Evolutionary conservation across 2,797 vertebrate genomes (phyloP), one percentile per base, ranked within the genome.

Genomic region (Sebastes kiyomatsui): DNA sequence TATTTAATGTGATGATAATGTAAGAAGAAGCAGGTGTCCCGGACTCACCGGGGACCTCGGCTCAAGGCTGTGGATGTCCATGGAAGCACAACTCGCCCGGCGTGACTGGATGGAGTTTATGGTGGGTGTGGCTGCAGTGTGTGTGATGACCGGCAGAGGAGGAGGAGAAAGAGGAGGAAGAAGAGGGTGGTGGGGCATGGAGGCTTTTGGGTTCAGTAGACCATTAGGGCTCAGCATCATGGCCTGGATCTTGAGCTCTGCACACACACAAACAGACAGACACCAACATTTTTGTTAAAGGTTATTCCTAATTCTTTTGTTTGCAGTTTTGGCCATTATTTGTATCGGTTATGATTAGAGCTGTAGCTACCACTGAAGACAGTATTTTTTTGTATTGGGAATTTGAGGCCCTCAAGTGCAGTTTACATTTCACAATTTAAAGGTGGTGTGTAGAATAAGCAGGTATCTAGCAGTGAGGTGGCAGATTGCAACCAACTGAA

Each of bases 91-190:
- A 77, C 98, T 98, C 16, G 96, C 95, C 3, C 97, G 94, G 10
- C 97, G 94, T 0, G 97, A 97, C 82, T 97, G 98, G 83, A 94
- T 93, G 93, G 96, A 96, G 0, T 96, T 97, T 0, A 97, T 97
- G 73, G 96, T 98, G 56, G 99, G 99, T 0, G 99, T 99, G 90
- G 98, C 98, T 0, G 98, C 97, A 0, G 98, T 99, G 90, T 94
- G 98, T 73, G 97, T 96, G 93, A 99, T 99, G 82, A 98, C 94
- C 0, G 98, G 98, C 0, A 98, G 96, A 6, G 82, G 35, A 16
- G 90, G 83, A 64, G 73, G 86, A 56, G 79, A 75, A 61, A 33
- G 35, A 16, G 90, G 82, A 64, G 76, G 86, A 61, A 52, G 35
- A 13, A 90, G 82, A 64, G 56, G 83, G 79, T 55, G 64, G 1